Evolutionary conservation across 2,113 vertebrate genomes (phyloP).

Genomic region (Plecturocebus donacophilus): DNA sequence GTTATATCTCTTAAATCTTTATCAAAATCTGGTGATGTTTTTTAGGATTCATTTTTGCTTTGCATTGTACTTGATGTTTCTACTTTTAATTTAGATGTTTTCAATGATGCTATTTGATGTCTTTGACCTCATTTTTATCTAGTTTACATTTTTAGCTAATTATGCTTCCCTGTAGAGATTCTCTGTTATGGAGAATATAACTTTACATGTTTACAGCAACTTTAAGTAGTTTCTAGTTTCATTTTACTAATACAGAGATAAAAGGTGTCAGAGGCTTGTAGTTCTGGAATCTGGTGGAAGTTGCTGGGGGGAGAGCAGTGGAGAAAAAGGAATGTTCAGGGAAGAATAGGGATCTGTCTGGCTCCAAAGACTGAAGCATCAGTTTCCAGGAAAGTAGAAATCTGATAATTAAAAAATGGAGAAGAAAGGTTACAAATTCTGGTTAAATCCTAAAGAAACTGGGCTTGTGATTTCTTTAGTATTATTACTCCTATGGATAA

Average conservation of each 20-base stretch:
- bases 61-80: background rate
- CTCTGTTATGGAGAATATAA: background rate
- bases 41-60: slow-evolving; percentile 1
- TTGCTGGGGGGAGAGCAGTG: background rate
- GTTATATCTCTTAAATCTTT: slow-evolving; percentile 13
- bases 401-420: background rate
- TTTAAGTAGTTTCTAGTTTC: background rate
- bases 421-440: background rate
- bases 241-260: background rate
- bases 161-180: background rate
- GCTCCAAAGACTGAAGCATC: background rate
- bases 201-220: background rate
- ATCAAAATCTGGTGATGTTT: background rate
- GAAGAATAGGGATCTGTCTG: background rate
- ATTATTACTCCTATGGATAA: background rate
- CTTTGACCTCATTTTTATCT: slow-evolving; percentile 4
- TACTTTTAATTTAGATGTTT: slow-evolving; percentile 12
- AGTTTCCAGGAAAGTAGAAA: background rate
- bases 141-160: background rate
- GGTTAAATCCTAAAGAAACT: background rate
- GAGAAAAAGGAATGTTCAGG: background rate
- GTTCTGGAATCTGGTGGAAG: background rate
- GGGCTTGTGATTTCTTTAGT: background rate
- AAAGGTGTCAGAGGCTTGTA: background rate
- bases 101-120: background rate